Percentiles rank a stretch among this genome's conserved stretches.
Evolutionary conservation across 2,888 invertebrate genomes (phyloP).

Genomic region (Acronicta leporina): DNA sequence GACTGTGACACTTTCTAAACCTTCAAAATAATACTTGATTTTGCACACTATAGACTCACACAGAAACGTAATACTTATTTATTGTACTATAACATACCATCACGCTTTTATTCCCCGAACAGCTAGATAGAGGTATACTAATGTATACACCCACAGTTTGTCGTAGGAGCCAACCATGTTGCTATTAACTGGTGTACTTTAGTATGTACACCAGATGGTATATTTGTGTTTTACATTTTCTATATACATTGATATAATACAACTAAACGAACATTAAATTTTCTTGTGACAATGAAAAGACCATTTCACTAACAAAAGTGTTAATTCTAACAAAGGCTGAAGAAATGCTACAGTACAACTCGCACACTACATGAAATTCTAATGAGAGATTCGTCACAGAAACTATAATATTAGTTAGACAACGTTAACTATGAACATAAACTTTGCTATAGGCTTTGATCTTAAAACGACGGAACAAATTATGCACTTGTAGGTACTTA

Average conservation of each 20-base stretch:
- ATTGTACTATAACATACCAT: not conserved
- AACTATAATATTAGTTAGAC: slow-evolving; percentile 49
- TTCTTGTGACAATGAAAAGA: slow-evolving; percentile 40
- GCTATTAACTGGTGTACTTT: too few relatives aligned
- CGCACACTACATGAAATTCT: slow-evolving; percentile 64
- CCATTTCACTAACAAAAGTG: slow-evolving; percentile 30
- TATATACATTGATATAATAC: too few relatives aligned
- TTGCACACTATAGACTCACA: too few relatives aligned
- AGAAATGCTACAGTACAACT: slow-evolving; percentile 58
- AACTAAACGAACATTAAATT: slow-evolving; percentile 22
- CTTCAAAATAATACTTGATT: too few relatives aligned
- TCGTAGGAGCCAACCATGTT: too few relatives aligned
- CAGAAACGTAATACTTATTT: too few relatives aligned
- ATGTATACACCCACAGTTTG: too few relatives aligned
- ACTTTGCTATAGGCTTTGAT: not conserved
- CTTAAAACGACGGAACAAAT: too few relatives aligned
- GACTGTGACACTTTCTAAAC: slow-evolving; percentile 6
- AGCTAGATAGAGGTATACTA: too few relatives aligned
- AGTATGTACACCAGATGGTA: too few relatives aligned
- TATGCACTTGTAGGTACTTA: too few relatives aligned
- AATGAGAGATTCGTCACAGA: slow-evolving; percentile 73
- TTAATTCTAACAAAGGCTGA: slow-evolving; percentile 46
- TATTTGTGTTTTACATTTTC: not conserved
- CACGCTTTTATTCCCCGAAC: too few relatives aligned
- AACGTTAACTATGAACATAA: slow-evolving; percentile 22